Evolutionary conservation across 2,797 vertebrate genomes (phyloP), one percentile per base, ranked within the genome.

Genomic region (Mus spretus): DNA sequence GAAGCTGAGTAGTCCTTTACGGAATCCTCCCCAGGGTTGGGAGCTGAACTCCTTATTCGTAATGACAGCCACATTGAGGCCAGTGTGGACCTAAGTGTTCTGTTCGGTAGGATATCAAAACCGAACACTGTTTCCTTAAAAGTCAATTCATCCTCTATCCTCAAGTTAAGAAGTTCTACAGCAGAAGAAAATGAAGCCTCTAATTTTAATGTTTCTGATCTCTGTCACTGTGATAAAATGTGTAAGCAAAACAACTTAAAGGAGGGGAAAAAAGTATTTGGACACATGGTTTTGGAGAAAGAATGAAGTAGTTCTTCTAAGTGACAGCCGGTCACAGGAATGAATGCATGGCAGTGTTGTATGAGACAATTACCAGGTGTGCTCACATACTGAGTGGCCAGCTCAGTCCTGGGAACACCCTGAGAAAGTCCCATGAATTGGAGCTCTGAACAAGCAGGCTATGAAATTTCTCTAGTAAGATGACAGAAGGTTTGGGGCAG

Each of bases 291-390:
- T 50, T 47, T 47, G 44, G 40, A 89, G 37, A n/a, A 61, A 19
- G 19, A 47, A 78, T 81, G 20, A 85, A 88, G 67, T 83, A 85
- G 20, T 90, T 85, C 47, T 55, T 19, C 17, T 53, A 88, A 75
- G n/a, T n/a, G 15, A 44, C 9, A 61, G 8, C 4, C 40, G 31
- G 8, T 40, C 34, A 50, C n/a, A 53, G 34, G 89, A 67, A 84
- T 28, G 37, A 86, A n/a, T 50, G 0, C 12, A 34, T 34, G 3
- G 3, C 6, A 3, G 2, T 57, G 17, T 75, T 70, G 59, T 4
- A 13, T 50, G 10, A 85, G 70, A 84, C 47, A 20, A 0, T 59
- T 84, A 37, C 2, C 10, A 37, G 53, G 31, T 86, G 14, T 92
- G 20, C 65, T 65, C 5, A 15, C 15, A 31, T 34, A 80, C 19